These are phyloP conservation scores for Malacoraja senta DNA, from an alignment of 2,797 vertebrate genomes.

Conservation along the genomic window DNA sequence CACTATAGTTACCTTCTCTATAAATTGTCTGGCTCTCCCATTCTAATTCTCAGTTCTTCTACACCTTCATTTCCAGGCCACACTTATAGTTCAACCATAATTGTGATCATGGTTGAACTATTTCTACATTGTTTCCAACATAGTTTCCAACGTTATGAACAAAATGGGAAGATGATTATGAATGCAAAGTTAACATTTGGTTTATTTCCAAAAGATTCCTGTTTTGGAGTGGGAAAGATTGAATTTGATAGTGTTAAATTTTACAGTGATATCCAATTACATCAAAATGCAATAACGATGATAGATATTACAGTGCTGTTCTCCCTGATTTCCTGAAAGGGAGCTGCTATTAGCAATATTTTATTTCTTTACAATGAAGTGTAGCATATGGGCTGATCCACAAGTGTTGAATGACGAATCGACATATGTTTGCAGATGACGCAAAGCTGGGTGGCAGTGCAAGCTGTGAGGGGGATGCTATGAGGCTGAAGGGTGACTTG, in stretches of 20 bases:
- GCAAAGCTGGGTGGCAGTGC: too few species aligned
- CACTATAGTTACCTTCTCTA: not conserved
- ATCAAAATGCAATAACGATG: not conserved
- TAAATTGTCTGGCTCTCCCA: not conserved
- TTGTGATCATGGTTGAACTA: too few species aligned
- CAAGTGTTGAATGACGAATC: not conserved
- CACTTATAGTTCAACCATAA: not conserved
- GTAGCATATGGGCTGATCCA: not conserved
- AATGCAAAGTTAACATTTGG: too few species aligned
- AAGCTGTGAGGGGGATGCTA: too few species aligned
- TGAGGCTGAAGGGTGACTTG: too few species aligned
- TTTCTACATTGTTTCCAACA: too few species aligned
- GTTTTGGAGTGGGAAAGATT: not conserved
- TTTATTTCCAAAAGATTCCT: not conserved
- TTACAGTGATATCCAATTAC: not conserved
- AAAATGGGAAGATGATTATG: not conserved
- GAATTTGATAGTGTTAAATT: not conserved
- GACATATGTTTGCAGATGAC: too few species aligned
- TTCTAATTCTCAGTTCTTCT: not conserved
- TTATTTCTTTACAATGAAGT: not conserved
- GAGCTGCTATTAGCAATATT: not conserved
- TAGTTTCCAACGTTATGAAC: not conserved
- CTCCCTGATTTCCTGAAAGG: not conserved
- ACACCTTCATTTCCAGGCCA: not conserved
- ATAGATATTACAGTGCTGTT: not conserved